Base-by-base conservation (phyloP, 1,140 invertebrate species). In the Dryas iulia region DNA sequence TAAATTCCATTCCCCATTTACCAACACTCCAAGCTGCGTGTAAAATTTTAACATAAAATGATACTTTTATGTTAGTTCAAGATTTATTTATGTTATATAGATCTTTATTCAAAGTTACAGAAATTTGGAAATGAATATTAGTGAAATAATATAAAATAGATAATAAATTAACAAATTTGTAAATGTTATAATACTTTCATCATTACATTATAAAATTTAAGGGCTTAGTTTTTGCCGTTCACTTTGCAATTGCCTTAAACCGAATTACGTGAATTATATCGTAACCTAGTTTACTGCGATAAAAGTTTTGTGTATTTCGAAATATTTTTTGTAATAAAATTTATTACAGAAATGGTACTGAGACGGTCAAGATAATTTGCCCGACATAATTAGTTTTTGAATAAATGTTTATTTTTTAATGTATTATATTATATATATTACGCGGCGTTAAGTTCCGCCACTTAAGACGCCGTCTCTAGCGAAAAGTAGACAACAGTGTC, bases 151-250 rank as follows among this genome's bases (percentile, higher is more conserved):
- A 23, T 24, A 0, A 24, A 23, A 24, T 54, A n/a, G n/a, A n/a
- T n/a, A n/a, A n/a, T 54, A 25, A 11, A 10, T 23, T 25, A 54
- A 54, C 1, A 33, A 63, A 63, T 26, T 63, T 54, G 31, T 52
- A 39, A 25, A 33, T 54, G n/a, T 11, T 7, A 54, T 24, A 33
- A 47, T 47, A 21, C 61, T 56, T 63, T 63, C 61, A n/a, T n/a
- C n/a, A n/a, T n/a, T n/a, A 63, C 61, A 23, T 1, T 26, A 11
- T 62, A 63, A 63, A 56, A 12, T 63, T 54, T 56, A 63, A 63
- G 61, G 61, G 61, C 61, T 52, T 26, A 63, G 18, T 63, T 53
- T 56, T 62, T 63, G 52, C 61, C 61, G 18, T 63, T 63, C 61
- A 63, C 61, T 47, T 33, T 26, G 25, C 30, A 54, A 33, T 54